Conservation (phyloP, 2,113 vertebrate genomes). For the Otocyon megalotis region DNA sequence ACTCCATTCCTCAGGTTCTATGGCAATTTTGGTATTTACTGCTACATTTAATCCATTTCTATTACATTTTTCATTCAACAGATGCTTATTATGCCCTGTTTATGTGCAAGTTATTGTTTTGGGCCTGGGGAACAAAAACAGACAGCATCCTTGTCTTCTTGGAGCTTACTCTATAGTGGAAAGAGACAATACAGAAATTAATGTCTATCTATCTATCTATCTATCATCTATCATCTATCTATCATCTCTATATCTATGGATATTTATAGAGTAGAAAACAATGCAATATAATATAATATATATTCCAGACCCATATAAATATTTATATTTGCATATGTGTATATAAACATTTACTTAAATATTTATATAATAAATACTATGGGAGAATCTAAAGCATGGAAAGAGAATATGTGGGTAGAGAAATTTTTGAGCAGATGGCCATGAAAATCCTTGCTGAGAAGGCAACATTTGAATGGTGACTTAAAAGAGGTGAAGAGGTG, state of each 20-base stretch:
- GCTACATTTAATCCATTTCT: neutral
- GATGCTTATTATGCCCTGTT: neutral
- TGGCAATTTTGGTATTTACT: neutral
- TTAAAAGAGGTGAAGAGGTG: neutral
- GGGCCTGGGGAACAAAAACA: neutral
- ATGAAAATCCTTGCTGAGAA: neutral
- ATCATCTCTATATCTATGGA: neutral
- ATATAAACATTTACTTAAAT: slow-evolving; percentile 5
- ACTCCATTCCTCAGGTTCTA: neutral
- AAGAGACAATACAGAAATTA: neutral
- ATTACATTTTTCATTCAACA: neutral
- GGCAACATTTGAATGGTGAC: neutral
- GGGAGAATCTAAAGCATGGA: neutral
- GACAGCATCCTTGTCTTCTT: neutral
- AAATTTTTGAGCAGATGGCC: neutral
- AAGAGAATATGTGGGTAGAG: neutral
- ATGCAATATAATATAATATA: neutral
- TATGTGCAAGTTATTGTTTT: neutral
- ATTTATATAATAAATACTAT: neutral
- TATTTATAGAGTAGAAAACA: neutral
- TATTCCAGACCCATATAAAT: neutral
- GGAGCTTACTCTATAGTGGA: neutral
- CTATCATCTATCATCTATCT: neutral
- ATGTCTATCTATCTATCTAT: neutral
- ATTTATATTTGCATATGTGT: neutral